These are phyloP conservation scores for Heterocephalus glaber DNA, from an alignment of 2,113 vertebrate genomes.

Conservation along the genomic window DNA sequence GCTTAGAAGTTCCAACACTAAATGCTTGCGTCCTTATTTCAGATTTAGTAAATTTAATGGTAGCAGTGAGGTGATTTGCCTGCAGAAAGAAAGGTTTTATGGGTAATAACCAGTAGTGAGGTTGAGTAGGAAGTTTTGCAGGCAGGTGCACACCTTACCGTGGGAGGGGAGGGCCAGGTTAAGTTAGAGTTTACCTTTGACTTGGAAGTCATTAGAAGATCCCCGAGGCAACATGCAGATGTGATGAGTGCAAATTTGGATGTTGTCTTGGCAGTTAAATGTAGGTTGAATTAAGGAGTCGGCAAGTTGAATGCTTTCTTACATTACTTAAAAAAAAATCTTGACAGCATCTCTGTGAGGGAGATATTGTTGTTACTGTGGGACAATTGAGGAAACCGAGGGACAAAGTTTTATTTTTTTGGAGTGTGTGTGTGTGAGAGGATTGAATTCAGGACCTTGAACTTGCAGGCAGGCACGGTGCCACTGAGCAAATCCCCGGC, in stretches of 20 bases:
- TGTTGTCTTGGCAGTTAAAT: neutral
- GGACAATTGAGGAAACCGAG: neutral
- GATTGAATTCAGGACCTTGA: no score
- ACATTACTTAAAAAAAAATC: neutral
- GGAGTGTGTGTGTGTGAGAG: no score
- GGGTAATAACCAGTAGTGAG: neutral
- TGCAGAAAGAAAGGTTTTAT: neutral
- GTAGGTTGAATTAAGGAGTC: neutral
- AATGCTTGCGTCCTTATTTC: neutral
- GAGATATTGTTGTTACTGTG: neutral
- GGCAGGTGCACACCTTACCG: neutral
- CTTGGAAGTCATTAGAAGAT: neutral
- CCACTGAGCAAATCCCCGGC: no score
- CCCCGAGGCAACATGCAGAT: neutral
- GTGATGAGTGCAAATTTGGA: neutral
- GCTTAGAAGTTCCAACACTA: neutral
- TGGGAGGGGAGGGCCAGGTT: neutral
- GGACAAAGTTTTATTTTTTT: no score
- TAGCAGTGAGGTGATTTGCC: slow-evolving; percentile 2
- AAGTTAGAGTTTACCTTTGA: slow-evolving; percentile 32
- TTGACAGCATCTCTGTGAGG: neutral
- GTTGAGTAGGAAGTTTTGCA: neutral
- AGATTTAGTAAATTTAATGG: slow-evolving; percentile 24
- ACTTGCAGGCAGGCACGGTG: no score
- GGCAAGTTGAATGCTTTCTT: neutral